A percentile compares a stretch with the other conserved stretches of the same genome.
Evolutionary conservation across 2,888 invertebrate genomes (phyloP).

Genomic region (Andrena haemorrhoa): DNA sequence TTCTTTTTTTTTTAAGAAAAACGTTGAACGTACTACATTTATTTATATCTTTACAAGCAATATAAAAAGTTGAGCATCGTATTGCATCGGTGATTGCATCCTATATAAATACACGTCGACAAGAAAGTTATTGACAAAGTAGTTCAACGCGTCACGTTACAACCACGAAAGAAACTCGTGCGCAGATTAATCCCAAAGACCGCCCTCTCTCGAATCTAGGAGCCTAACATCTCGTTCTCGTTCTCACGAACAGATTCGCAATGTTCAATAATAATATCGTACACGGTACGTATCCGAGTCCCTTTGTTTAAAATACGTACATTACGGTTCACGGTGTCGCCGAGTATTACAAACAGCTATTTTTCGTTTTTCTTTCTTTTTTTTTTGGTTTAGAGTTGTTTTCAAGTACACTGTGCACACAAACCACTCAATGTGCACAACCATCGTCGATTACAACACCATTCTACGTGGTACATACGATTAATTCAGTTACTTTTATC

Average conservation of each 20-base stretch:
- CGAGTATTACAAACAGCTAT: slow-evolving; percentile 67
- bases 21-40: slow-evolving; percentile 65
- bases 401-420: slow-evolving; percentile 57
- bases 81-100: slow-evolving; percentile 75
- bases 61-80: slow-evolving; percentile 83
- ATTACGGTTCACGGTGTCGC: slow-evolving; percentile 55
- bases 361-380: slow-evolving; percentile 41
- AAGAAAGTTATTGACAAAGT: slow-evolving; percentile 70
- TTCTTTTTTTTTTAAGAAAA: slow-evolving; percentile 61
- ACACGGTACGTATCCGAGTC: slow-evolving; percentile 46
- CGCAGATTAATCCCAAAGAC: slow-evolving; percentile 60
- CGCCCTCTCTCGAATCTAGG: slow-evolving; percentile 59
- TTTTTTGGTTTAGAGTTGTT: slow-evolving; percentile 62
- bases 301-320: slow-evolving; percentile 52
- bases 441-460: slow-evolving; percentile 61
- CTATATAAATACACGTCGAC: slow-evolving; percentile 75
- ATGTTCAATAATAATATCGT: slow-evolving; percentile 39
- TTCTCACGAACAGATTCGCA: slow-evolving; percentile 40
- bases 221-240: slow-evolving; percentile 36
- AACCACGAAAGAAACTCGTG: slow-evolving; percentile 65
- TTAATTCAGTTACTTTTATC: slow-evolving; percentile 69
- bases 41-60: slow-evolving; percentile 78
- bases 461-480: slow-evolving; percentile 64
- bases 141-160: slow-evolving; percentile 62
- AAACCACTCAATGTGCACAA: slow-evolving; percentile 61